Conservation (phyloP, 1,140 invertebrate species). For the Pararge aegeria region DNA sequence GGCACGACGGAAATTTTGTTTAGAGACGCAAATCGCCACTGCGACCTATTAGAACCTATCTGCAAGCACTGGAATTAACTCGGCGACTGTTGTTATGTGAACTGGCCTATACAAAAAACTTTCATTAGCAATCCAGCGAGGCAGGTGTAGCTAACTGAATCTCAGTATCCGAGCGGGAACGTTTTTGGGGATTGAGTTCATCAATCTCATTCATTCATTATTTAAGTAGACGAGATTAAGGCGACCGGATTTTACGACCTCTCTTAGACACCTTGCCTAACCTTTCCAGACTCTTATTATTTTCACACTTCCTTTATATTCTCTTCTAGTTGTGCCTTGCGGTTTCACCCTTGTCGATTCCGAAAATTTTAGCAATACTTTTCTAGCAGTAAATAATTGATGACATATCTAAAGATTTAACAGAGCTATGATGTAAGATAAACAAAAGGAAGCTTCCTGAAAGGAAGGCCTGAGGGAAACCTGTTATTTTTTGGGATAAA, state of each 20-base stretch:
- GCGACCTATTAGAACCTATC: too few species aligned
- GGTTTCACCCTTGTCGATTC: constrained; percentile 5
- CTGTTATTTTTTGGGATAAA: too few species aligned
- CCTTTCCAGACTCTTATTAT: background rate
- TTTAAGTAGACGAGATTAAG: constrained; percentile 18
- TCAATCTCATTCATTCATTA: constrained; percentile 14
- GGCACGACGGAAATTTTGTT: too few species aligned
- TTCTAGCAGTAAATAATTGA: too few species aligned
- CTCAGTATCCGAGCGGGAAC: background rate
- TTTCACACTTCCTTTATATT: background rate
- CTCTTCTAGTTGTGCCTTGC: background rate
- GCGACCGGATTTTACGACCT: constrained; percentile 14
- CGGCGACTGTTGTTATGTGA: too few species aligned
- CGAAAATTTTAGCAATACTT: too few species aligned
- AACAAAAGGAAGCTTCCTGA: too few species aligned
- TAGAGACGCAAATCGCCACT: too few species aligned
- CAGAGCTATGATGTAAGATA: too few species aligned
- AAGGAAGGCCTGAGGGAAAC: too few species aligned
- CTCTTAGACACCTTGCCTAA: background rate
- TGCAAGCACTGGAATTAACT: too few species aligned
- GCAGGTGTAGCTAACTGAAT: background rate
- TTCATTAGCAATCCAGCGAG: background rate
- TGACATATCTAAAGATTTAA: too few species aligned
- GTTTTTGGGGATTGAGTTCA: background rate
- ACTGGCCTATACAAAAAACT: background rate